A percentile compares a stretch with the other conserved stretches of the same genome.
phyloP scores from a whole-genome alignment of 2,888 invertebrate species.

The Lasioglossum pauxillum region DNA sequence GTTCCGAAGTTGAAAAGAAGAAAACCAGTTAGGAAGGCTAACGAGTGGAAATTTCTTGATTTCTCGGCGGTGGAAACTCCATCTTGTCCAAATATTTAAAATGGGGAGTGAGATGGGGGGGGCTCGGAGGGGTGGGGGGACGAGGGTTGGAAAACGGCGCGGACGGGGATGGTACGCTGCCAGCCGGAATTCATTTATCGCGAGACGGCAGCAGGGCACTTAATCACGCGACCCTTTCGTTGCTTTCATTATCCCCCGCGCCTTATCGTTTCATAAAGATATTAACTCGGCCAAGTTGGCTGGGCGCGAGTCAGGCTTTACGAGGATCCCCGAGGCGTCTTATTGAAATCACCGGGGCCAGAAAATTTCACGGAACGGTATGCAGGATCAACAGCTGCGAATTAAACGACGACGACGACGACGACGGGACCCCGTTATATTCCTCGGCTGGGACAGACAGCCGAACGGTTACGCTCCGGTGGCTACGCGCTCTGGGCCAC shows the following conservation, averaged over 20 bases:
- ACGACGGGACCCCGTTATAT: background rate
- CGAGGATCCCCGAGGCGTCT: slow-evolving; percentile 62
- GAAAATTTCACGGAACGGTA: slow-evolving; percentile 56
- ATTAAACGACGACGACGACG: slow-evolving; percentile 17
- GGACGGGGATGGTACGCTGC: slow-evolving; percentile 29
- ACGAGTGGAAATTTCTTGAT: slow-evolving; percentile 14
- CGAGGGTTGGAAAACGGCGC: background rate
- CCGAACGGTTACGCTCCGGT: background rate
- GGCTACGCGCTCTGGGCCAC: background rate
- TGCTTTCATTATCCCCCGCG: slow-evolving; percentile 68
- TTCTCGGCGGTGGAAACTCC: slow-evolving; percentile 19
- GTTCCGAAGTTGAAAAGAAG: background rate
- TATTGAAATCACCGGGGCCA: slow-evolving; percentile 67
- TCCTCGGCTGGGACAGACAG: background rate
- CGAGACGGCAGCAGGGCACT: slow-evolving; percentile 58
- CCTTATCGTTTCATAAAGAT: slow-evolving; percentile 72
- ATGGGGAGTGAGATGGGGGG: background rate
- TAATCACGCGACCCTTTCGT: slow-evolving; percentile 71
- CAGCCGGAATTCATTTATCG: slow-evolving; percentile 70
- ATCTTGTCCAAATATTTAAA: slow-evolving; percentile 32
- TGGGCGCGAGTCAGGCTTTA: slow-evolving; percentile 57
- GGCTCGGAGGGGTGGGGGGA: background rate
- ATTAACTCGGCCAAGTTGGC: slow-evolving; percentile 66
- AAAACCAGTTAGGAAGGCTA: background rate
- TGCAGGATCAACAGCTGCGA: slow-evolving; percentile 54